Conservation (phyloP, 2,888 invertebrate species). For the Sabatieria punctata region DNA sequence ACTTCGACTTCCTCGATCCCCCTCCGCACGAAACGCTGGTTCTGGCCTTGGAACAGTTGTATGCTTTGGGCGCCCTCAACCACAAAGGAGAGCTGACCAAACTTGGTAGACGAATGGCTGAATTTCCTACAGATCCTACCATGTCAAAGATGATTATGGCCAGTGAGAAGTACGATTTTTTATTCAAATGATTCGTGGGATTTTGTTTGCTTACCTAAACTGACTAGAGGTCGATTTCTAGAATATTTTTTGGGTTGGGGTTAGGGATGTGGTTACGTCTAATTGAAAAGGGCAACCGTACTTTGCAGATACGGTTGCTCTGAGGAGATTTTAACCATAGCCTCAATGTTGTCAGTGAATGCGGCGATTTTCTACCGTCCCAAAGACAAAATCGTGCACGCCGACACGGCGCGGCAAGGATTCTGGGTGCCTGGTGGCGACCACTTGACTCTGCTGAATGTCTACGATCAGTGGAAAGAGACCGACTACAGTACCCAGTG, state of each 20-base stretch:
- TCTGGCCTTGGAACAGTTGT: constrained; percentile 83
- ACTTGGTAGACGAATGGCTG: constrained; percentile 91
- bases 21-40: constrained; percentile 82
- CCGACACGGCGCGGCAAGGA: constrained; percentile 85
- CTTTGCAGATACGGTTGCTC: constrained; percentile 70
- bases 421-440: constrained; percentile 85
- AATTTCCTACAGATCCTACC: constrained; percentile 97
- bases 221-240: too few species aligned
- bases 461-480: constrained; percentile 92
- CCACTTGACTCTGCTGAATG: constrained; percentile 82
- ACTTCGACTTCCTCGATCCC: constrained; percentile 95
- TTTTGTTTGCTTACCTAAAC: too few species aligned
- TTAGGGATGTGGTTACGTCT: neutral
- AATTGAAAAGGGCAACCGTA: neutral
- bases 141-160: constrained; percentile 95
- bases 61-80: constrained; percentile 89
- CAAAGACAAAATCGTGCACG: constrained; percentile 93
- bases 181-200: too few species aligned
- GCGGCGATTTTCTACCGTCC: constrained; percentile 94
- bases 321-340: constrained; percentile 85
- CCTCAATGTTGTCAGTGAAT: constrained; percentile 93
- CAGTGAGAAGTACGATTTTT: constrained; percentile 80
- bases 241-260: too few species aligned
- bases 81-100: constrained; percentile 93
- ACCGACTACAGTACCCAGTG: constrained; percentile 88